These are phyloP conservation scores for Brachypteracias leptosomus DNA, from an alignment of 2,113 vertebrate genomes.

Conservation along the genomic window DNA sequence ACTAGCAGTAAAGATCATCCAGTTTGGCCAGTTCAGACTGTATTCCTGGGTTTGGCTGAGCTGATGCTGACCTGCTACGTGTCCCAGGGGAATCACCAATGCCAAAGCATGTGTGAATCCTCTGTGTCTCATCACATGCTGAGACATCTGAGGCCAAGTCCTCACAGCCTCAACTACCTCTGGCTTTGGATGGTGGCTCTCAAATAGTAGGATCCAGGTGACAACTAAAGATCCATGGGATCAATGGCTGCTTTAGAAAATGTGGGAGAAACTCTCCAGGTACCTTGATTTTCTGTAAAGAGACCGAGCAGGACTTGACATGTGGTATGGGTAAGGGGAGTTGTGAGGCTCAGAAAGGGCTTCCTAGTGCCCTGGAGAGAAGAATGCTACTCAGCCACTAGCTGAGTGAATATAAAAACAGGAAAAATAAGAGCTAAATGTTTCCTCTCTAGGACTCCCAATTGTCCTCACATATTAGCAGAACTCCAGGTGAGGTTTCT, in stretches of 20 bases:
- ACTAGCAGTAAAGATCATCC: not conserved
- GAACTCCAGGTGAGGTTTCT: not conserved
- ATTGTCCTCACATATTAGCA: not conserved
- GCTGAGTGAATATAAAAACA: constrained; percentile 12
- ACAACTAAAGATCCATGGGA: not conserved
- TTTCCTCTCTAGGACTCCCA: constrained; percentile 35
- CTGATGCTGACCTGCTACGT: not conserved
- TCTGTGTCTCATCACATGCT: not conserved
- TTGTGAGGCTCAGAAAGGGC: not conserved
- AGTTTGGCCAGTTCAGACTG: not conserved
- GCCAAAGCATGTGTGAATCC: not conserved
- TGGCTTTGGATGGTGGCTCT: not conserved
- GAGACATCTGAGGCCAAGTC: not conserved
- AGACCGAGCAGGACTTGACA: not conserved
- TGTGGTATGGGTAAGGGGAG: not conserved
- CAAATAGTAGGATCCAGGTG: not conserved
- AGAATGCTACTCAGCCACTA: not conserved
- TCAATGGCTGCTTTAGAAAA: not conserved
- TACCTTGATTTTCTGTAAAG: not conserved
- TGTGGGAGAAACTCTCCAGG: not conserved
- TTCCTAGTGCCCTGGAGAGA: not conserved
- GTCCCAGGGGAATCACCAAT: not conserved
- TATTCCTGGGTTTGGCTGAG: not conserved
- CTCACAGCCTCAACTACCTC: not conserved
- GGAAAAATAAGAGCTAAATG: constrained; percentile 48